These are phyloP conservation scores for Cistogaster globosa DNA, from an alignment of 2,888 invertebrate genomes.

Conservation along the genomic window DNA sequence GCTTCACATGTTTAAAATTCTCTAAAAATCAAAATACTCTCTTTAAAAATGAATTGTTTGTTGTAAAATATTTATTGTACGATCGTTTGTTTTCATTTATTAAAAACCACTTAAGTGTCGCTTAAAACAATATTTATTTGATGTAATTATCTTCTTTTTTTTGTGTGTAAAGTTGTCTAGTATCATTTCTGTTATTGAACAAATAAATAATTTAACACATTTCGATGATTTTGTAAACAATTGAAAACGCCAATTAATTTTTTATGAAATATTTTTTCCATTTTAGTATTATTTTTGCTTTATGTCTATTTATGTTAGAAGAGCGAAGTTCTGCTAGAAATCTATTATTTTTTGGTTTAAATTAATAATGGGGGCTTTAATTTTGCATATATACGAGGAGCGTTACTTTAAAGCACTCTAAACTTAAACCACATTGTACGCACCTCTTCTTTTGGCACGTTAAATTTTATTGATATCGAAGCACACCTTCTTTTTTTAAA, in stretches of 20 bases:
- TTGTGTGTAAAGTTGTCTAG: slow-evolving; percentile 4
- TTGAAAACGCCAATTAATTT: slow-evolving; percentile 37
- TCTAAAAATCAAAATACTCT: neutral
- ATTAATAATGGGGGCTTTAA: no score
- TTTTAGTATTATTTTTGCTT: no score
- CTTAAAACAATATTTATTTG: slow-evolving; percentile 28
- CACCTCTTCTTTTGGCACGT: no score
- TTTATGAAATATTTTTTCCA: neutral
- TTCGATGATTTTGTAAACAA: slow-evolving; percentile 57
- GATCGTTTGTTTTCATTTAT: slow-evolving; percentile 12
- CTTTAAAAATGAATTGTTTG: neutral
- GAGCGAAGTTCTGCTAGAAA: slow-evolving; percentile 6
- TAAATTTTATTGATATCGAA: no score
- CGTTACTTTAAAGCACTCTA: no score
- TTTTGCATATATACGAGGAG: no score
- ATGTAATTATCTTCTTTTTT: no score
- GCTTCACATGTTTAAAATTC: neutral
- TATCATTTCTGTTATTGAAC: slow-evolving; percentile 53
- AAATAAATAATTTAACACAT: slow-evolving; percentile 62
- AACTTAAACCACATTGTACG: no score
- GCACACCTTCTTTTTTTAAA: no score
- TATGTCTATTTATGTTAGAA: neutral
- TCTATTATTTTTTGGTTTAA: neutral
- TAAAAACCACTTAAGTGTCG: slow-evolving; percentile 52
- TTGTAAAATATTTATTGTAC: slow-evolving; percentile 2